A percentile compares a stretch with the other conserved stretches of the same genome.
Evolutionary conservation across 2,113 vertebrate species (phyloP).

Genomic region (Campylomormyrus tamandua): DNA sequence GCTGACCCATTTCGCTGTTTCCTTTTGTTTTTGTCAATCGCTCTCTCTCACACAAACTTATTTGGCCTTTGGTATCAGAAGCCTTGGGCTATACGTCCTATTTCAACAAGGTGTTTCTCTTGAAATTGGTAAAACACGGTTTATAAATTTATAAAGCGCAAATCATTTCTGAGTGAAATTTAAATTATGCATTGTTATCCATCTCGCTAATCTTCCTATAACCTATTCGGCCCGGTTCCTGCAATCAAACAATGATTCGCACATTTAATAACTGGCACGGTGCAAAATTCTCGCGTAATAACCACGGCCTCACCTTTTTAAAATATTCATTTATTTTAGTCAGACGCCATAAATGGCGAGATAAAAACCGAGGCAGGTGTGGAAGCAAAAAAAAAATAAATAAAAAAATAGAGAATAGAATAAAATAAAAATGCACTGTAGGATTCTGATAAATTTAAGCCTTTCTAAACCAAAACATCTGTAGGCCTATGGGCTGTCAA

Average conservation of each 20-base stretch:
- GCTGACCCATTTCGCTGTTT: neutral
- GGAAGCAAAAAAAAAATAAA: neutral
- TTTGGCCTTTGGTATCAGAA: neutral
- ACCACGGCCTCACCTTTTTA: neutral
- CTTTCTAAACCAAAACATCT: slow-evolving; percentile 10
- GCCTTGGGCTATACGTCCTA: neutral
- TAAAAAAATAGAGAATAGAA: neutral
- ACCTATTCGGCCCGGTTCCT: neutral
- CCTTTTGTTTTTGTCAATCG: neutral
- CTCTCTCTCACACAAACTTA: neutral
- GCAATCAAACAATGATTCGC: neutral
- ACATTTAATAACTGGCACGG: neutral
- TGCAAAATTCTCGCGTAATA: neutral
- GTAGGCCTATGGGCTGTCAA: neutral
- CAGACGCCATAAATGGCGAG: neutral
- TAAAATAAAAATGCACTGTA: neutral
- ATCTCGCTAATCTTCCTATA: neutral
- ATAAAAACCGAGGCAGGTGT: neutral
- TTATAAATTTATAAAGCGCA: neutral
- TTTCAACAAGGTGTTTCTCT: neutral
- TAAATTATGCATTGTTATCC: neutral
- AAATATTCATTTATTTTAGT: slow-evolving; percentile 5
- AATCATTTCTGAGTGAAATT: neutral
- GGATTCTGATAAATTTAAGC: neutral
- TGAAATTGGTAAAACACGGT: neutral